Conservation (phyloP, 2,797 vertebrate species). For the Miichthys miiuy region DNA sequence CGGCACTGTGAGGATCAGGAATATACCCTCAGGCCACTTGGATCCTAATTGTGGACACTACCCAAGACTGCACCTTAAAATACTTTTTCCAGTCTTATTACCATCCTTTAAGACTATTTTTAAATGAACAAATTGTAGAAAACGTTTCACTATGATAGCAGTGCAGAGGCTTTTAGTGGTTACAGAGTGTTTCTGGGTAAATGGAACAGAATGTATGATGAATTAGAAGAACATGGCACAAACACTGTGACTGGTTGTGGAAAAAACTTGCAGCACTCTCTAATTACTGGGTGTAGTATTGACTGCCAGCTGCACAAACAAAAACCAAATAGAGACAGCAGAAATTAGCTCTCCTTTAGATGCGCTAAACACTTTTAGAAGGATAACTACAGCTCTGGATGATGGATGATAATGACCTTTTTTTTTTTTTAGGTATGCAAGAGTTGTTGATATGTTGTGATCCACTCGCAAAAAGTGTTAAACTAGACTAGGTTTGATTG, state of each 20-base stretch:
- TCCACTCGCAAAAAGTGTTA: not conserved
- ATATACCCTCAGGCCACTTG: too few relatives aligned
- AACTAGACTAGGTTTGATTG: too few relatives aligned
- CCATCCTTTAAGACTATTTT: too few relatives aligned
- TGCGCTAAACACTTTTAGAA: not conserved
- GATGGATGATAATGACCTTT: not conserved
- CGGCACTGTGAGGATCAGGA: too few relatives aligned
- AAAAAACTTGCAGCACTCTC: constrained; percentile 24
- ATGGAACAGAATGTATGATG: not conserved
- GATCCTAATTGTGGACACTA: too few relatives aligned
- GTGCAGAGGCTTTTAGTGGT: not conserved
- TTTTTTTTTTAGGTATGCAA: not conserved
- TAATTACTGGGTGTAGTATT: constrained; percentile 33
- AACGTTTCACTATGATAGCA: not conserved
- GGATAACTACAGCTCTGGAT: constrained; percentile 7
- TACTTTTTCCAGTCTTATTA: too few relatives aligned
- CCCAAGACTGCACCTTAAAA: too few relatives aligned
- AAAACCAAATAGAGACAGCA: constrained; percentile 3
- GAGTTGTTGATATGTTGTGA: constrained; percentile 12
- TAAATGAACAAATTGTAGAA: too few relatives aligned
- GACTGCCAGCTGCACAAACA: constrained; percentile 36
- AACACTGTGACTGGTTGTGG: constrained; percentile 1
- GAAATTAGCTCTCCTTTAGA: constrained; percentile 4
- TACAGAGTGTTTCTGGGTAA: constrained; percentile 1
- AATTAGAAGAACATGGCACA: constrained; percentile 14